Evolutionary conservation across 2,113 vertebrate species (phyloP).

Genomic region (Ciconia stormi): DNA sequence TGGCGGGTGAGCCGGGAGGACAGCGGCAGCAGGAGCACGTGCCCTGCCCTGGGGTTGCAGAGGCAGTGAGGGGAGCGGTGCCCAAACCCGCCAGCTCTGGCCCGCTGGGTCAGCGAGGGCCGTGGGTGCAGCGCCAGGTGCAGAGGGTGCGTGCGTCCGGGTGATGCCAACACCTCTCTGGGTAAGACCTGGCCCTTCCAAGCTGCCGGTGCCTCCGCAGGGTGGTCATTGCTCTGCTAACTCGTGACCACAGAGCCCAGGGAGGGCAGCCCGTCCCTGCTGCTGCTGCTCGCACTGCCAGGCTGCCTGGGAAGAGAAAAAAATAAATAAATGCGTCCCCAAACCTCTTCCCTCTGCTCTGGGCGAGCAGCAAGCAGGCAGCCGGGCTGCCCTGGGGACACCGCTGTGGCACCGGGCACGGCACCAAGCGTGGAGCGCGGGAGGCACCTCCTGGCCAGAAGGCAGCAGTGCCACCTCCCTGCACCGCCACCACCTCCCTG

Average conservation of each 20-base stretch:
- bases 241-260: rapidly evolving
- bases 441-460: background rate
- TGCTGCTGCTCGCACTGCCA: background rate
- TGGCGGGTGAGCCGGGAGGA: background rate
- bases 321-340: rapidly evolving
- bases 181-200: rapidly evolving
- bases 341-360: rapidly evolving
- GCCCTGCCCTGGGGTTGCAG: too few species aligned
- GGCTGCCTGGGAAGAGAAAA: rapidly evolving
- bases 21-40: background rate
- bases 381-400: background rate
- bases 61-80: background rate
- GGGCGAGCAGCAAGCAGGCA: background rate
- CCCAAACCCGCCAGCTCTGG: background rate
- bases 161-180: background rate
- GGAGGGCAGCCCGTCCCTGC: background rate
- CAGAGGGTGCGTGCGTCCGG: rapidly evolving
- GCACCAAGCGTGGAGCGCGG: background rate
- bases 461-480: background rate
- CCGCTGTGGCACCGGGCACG: rapidly evolving
- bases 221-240: background rate
- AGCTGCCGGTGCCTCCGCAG: background rate
- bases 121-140: background rate
- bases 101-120: background rate
- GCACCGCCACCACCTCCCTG: background rate